Evolutionary conservation across 2,113 vertebrate species (phyloP), one percentile per base, ranked within the genome.

Genomic region (Pogona vitticeps): DNA sequence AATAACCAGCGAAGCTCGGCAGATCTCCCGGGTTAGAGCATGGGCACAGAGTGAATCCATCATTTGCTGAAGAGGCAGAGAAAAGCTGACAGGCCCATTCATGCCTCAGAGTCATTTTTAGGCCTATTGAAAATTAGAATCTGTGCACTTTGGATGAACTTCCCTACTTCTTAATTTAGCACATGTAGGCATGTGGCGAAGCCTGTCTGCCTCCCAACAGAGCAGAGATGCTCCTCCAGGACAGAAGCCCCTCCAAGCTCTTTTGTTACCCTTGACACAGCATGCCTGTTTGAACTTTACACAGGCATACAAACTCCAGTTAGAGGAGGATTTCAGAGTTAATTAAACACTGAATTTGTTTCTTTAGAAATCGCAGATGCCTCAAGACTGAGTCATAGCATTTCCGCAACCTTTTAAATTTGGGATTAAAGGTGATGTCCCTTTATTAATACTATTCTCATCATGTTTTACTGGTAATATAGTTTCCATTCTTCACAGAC

Each of bases 121-220:
- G 96, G 94, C 95, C 96, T 97, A 97, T 97, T 98, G 97, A 98
- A 96, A 97, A 97, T 96, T 96, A 96, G 96, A 96, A 97, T 97
- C 95, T 90, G 96, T 98, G 98, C 93, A 98, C 98, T 98, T 96
- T 94, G 82, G 91, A 87, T 98, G 98, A 99, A 98, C 98, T 96
- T 95, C 94, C 86, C 63, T 87, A 88, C 84, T 95, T 94, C 95
- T 95, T 95, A 95, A 97, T 96, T 97, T 97, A 97, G 95, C 92
- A 91, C 91, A 92, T 92, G 87, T 86, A 95, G 88, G 94, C 92
- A 65, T 95, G 94, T 94, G 93, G 85, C 70, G 89, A 92, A 90
- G 91, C 88, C 92, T 93, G 94, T 92, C 95, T 92, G 94, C 87
- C 75, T 93, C 87, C 65, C 87, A 92, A 95, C 92, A 96, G 93